Percentiles rank a stretch among this genome's conserved stretches.
phyloP scores from a whole-genome alignment of 2,113 vertebrate genomes.

The Crocuta crocuta region DNA sequence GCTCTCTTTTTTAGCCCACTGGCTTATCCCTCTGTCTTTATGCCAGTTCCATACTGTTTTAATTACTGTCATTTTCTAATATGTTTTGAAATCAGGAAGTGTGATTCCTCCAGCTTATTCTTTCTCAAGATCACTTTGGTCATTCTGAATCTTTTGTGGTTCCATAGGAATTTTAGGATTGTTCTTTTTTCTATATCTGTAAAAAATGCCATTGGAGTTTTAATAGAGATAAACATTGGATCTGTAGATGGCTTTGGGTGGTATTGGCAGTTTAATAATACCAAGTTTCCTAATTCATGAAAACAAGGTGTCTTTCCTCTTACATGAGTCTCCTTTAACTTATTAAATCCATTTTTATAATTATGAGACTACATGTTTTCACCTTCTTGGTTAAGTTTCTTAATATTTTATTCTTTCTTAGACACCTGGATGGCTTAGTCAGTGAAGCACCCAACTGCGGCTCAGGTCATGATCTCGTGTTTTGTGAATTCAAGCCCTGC shows the following conservation, averaged over 20 bases:
- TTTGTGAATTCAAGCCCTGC: too few relatives aligned
- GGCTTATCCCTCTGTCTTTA: neutral
- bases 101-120: too few relatives aligned
- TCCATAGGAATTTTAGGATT: neutral
- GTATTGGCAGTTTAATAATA: neutral
- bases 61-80: neutral
- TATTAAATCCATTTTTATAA: neutral
- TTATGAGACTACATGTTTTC: neutral
- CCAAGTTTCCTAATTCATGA: neutral
- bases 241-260: neutral
- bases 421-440: too few relatives aligned
- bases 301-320: neutral
- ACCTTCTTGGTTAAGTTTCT: neutral
- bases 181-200: neutral
- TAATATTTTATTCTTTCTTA: neutral
- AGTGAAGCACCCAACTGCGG: rapidly evolving
- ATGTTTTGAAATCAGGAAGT: neutral
- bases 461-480: too few relatives aligned
- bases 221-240: neutral
- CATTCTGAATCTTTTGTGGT: neutral
- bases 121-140: neutral
- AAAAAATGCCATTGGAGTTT: neutral
- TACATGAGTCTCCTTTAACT: neutral
- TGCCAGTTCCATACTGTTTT: neutral
- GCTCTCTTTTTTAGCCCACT: neutral